Conservation (phyloP, 1,140 invertebrate species). For the Rhynchophorus ferrugineus region DNA sequence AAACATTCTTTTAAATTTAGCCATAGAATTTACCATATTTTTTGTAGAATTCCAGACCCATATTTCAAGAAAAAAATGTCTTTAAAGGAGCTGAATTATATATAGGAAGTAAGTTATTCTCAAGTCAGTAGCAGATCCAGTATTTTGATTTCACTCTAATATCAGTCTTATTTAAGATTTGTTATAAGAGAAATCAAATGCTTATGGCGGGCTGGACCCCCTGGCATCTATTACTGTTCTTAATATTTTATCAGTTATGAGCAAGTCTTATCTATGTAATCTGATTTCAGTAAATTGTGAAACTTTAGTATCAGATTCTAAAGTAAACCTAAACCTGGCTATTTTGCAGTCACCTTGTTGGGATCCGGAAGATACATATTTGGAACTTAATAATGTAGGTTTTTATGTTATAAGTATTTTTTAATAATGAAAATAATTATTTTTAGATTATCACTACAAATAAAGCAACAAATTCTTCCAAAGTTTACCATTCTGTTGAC, state of each 20-base stretch:
- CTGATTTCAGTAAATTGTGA: conserved; percentile 37
- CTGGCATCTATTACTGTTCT: neutral
- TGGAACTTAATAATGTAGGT: conserved; percentile 29
- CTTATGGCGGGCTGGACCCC: too few relatives aligned
- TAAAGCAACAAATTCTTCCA: conserved; percentile 14
- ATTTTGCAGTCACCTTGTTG: conserved; percentile 36
- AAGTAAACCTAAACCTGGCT: conserved; percentile 31
- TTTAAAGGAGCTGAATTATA: conserved; percentile 40
- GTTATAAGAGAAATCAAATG: conserved; percentile 22
- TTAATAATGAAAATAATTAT: too few relatives aligned
- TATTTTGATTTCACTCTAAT: conserved; percentile 4
- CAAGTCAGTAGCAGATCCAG: neutral
- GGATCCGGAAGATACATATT: conserved; percentile 27
- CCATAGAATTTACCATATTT: conserved; percentile 1
- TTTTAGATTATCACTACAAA: conserved; percentile 13
- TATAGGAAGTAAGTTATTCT: conserved; percentile 36
- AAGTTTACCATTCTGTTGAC: conserved; percentile 17
- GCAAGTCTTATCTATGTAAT: conserved; percentile 17
- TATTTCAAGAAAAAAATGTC: conserved; percentile 39
- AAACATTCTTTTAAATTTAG: neutral
- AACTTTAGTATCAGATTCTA: conserved; percentile 20
- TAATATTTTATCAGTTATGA: neutral
- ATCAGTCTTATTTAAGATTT: neutral
- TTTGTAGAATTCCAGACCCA: conserved; percentile 31
- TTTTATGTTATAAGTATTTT: conserved; percentile 14